These are phyloP conservation scores for Parochlus steinenii DNA, from an alignment of 2,888 invertebrate species.

Conservation along the genomic window DNA sequence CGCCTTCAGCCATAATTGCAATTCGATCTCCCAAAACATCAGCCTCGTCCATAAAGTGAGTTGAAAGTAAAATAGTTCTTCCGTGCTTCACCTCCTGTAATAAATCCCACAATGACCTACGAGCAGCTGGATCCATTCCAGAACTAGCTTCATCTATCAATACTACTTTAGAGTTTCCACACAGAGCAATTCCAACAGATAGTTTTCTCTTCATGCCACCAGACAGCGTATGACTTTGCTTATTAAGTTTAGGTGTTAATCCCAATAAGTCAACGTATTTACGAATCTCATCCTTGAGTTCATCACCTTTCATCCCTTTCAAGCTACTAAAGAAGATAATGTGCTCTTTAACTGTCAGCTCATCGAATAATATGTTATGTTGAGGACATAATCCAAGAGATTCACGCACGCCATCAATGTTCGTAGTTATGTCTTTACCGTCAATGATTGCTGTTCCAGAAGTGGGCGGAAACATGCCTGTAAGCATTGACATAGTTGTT, in stretches of 20 bases:
- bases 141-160: conserved; percentile 54
- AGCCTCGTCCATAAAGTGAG: conserved; percentile 86
- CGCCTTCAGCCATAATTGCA: conserved; percentile 72
- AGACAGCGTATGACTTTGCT: conserved; percentile 37
- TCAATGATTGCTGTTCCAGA: conserved; percentile 53
- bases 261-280: conserved; percentile 41
- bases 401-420: conserved; percentile 44
- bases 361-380: conserved; percentile 69
- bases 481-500: conserved; percentile 85
- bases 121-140: conserved; percentile 62
- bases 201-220: conserved; percentile 56
- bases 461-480: conserved; percentile 53
- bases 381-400: conserved; percentile 73
- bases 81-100: conserved; percentile 46
- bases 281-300: conserved; percentile 37
- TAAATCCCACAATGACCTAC: conserved; percentile 60
- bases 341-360: conserved; percentile 68
- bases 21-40: conserved; percentile 75
- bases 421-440: conserved; percentile 48
- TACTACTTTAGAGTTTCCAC: conserved; percentile 47
- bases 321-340: conserved; percentile 57
- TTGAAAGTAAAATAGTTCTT: conserved; percentile 55
- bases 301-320: conserved; percentile 35
- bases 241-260: conserved; percentile 39
- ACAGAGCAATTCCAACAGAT: conserved; percentile 49